Evolutionary conservation across 2,797 vertebrate genomes (phyloP).

Genomic region (Lacerta agilis): DNA sequence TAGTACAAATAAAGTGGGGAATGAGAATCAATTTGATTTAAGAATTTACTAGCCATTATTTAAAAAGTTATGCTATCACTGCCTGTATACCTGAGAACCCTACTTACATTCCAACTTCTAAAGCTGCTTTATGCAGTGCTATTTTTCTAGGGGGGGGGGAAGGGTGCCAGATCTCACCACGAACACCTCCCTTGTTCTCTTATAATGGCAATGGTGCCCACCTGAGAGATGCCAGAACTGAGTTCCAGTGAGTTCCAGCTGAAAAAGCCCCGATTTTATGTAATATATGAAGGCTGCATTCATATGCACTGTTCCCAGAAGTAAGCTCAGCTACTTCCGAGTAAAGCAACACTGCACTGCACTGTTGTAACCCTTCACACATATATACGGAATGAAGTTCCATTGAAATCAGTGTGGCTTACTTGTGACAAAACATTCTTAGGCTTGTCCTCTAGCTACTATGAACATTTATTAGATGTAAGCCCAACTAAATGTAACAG

Average conservation of each 20-base stretch:
- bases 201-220: too few relatives aligned
- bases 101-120: background rate
- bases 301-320: background rate
- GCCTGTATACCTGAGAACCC: background rate
- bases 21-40: conserved; percentile 1
- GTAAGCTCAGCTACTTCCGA: background rate
- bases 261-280: background rate
- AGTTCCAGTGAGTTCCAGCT: too few relatives aligned
- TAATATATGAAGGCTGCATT: background rate
- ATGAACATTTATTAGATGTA: background rate
- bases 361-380: background rate
- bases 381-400: background rate
- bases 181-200: too few relatives aligned
- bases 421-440: background rate
- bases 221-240: too few relatives aligned
- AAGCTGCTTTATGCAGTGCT: background rate
- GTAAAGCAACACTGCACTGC: background rate
- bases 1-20: background rate
- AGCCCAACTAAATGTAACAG: background rate
- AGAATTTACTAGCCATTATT: background rate
- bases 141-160: too few relatives aligned
- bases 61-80: background rate
- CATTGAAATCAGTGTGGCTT: background rate
- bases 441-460: background rate
- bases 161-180: too few relatives aligned